These are phyloP conservation scores for Galerucella pusilla DNA, from an alignment of 2,888 invertebrate genomes.

Conservation along the genomic window DNA sequence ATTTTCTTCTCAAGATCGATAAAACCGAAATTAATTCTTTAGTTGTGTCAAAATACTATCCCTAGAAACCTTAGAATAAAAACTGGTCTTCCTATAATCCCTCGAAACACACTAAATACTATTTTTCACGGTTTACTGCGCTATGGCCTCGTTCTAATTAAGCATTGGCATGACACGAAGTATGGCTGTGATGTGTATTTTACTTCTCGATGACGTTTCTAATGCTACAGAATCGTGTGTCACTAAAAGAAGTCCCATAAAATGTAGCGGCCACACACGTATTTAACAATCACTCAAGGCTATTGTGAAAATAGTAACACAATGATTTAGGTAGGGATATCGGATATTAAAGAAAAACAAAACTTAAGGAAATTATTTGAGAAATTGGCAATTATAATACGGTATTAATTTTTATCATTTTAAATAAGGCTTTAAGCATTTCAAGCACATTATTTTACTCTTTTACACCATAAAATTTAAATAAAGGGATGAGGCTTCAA, in stretches of 20 bases:
- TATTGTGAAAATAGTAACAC: not conserved
- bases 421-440: too few relatives aligned
- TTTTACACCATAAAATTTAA: too few relatives aligned
- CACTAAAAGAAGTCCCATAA: slow-evolving; percentile 28
- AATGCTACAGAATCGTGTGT: slow-evolving; percentile 34
- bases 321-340: too few relatives aligned
- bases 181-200: slow-evolving; percentile 21
- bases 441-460: too few relatives aligned
- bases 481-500: too few relatives aligned
- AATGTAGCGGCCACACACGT: slow-evolving; percentile 17
- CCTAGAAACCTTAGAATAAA: slow-evolving; percentile 1
- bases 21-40: not conserved
- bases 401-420: too few relatives aligned
- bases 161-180: slow-evolving; percentile 29
- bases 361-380: too few relatives aligned
- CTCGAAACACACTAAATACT: slow-evolving; percentile 9
- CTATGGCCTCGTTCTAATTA: slow-evolving; percentile 34
- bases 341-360: too few relatives aligned
- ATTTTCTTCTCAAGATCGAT: not conserved
- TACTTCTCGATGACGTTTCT: slow-evolving; percentile 29
- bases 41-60: not conserved
- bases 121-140: slow-evolving; percentile 26
- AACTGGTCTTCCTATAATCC: slow-evolving; percentile 14
- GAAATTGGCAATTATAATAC: too few relatives aligned
- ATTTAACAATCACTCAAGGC: not conserved